Evolutionary conservation across 2,888 invertebrate species (phyloP), one percentile per base, ranked within the genome.

Genomic region (Polia nebulosa): DNA sequence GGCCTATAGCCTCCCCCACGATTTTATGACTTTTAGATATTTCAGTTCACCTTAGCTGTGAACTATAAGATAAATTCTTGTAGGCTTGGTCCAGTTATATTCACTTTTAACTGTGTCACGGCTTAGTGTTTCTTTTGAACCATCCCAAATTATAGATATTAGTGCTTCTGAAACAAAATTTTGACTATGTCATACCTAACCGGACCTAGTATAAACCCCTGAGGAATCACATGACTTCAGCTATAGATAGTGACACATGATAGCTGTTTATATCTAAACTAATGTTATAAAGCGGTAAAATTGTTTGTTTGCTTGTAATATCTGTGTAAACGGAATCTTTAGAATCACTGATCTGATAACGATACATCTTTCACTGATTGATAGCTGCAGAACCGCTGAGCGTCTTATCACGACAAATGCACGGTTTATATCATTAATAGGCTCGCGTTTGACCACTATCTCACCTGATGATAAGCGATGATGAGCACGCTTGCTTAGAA

Each of bases 191-290:
- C 20, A 55, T 13, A 27, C 69, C 5, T 22, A 51, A 17, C 53
- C 34, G 51, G 71, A 20, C 55, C 39, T 36, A 62, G 27, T 22
- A 51, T 49, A 17, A 11, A 32, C 44, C 71, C 66, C 58, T 56
- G 55, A 0, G 20, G 27, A 36, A 67, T 59, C 55, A 44, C 68
- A 49, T 45, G 47, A 55, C 44, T 22, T 5, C 6, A n/a, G 11
- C n/a, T 29, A 47, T 22, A 41, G 41, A 41, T 20, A 20, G n/a
- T 25, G 9, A 36, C n/a, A 41, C 34, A 20, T 66, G 49, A 55
- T 20, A 13, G 20, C 6, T 55, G 15, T 52, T 53, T 36, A 36
- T 53, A 15, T 49, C 3, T 27, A 7, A 13, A 25, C 25, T 15
- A 49, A 49, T 27, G 4, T 27, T 49, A 4, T 47, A 2, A 45